Base-by-base conservation (phyloP, 2,888 invertebrate genomes). In the Heteromurus nitidus region DNA sequence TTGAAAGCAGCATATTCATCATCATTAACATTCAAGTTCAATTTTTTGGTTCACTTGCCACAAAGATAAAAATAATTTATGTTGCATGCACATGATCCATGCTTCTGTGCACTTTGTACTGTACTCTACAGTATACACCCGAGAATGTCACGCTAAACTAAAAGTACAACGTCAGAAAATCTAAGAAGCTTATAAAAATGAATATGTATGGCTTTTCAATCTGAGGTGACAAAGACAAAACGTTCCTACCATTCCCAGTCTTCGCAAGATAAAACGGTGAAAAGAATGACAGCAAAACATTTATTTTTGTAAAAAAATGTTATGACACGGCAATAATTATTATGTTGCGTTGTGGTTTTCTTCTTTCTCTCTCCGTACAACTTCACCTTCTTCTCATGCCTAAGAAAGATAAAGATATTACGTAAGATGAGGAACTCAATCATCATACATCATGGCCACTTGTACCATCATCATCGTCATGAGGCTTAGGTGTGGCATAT, bases 11-110 rank as follows among this genome's bases (percentile, higher is more conserved):
- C 22, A 13, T 36, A 36, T 53, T 18, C 55, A 55, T 5, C 1
- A 55, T 5, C 50, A 20, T 50, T 9, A 11, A 47, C 9, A 50
- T 22, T 20, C 9, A 22, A 50, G 50, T 50, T 50, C 50, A 50
- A 50, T 50, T 50, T 50, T 50, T n/a, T 50, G 50, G 50, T 50
- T 50, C 50, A 50, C 20, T 18, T n/a, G 50, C 50, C 50, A n/a
- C n/a, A n/a, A n/a, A n/a, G n/a, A n/a, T n/a, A n/a, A n/a, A n/a
- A n/a, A n/a, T n/a, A n/a, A n/a, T n/a, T n/a, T n/a, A n/a, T n/a
- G n/a, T n/a, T n/a, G n/a, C n/a, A n/a, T n/a, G n/a, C n/a, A n/a
- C n/a, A n/a, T n/a, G n/a, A n/a, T n/a, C n/a, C n/a, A n/a, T n/a
- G n/a, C n/a, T n/a, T n/a, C n/a, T n/a, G n/a, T n/a, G n/a, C n/a